Evolutionary conservation across 2,797 vertebrate species (phyloP).

Genomic region (Pyrocephalus nanus): DNA sequence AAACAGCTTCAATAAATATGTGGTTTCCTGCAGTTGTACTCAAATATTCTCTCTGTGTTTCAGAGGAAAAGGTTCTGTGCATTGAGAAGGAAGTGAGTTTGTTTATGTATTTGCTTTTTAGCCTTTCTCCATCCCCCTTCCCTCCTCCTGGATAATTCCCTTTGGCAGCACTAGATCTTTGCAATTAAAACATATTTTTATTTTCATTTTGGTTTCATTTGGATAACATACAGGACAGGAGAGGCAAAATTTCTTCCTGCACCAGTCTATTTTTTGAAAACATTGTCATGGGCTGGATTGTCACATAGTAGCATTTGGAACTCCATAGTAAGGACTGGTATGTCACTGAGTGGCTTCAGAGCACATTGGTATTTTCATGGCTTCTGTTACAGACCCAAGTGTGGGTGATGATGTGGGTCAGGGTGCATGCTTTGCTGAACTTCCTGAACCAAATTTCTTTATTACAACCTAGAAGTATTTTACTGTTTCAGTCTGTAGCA

Average conservation of each 20-base stretch:
- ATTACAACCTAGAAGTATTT: not conserved
- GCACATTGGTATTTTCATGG: not conserved
- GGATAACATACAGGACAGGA: not conserved
- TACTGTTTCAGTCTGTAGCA: not conserved
- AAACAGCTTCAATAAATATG: not conserved
- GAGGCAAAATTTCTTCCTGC: not conserved
- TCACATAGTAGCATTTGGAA: not conserved
- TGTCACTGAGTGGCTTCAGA: not conserved
- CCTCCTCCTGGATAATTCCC: not conserved
- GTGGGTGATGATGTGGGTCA: not conserved
- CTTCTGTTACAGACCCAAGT: not conserved
- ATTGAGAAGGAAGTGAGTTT: not conserved
- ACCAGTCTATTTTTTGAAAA: not conserved
- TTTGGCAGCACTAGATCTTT: not conserved
- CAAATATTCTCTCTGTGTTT: conserved; percentile 12
- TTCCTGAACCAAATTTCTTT: not conserved
- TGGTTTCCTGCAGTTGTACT: conserved; percentile 37
- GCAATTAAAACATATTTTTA: not conserved
- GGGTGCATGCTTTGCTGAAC: not conserved
- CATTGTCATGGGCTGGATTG: not conserved
- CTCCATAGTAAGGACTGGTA: not conserved
- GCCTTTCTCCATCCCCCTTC: not conserved
- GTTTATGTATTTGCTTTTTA: not conserved
- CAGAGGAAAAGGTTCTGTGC: not conserved
- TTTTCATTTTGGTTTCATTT: not conserved